Evolutionary conservation across 2,888 invertebrate species (phyloP), one percentile per base, ranked within the genome.

Genomic region (Macrostomum cliftonense): DNA sequence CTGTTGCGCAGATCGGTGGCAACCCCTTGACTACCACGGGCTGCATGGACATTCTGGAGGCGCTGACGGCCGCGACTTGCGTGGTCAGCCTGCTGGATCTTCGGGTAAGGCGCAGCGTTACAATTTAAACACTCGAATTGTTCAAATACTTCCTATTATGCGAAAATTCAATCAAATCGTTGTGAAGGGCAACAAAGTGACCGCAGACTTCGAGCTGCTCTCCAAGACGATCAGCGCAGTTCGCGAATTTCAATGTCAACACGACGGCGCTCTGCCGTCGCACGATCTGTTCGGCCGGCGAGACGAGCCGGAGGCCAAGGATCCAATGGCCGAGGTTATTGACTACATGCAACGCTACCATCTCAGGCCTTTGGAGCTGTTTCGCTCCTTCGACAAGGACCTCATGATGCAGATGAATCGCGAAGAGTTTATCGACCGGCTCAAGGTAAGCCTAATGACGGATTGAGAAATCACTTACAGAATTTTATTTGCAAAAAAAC

Each of bases 21-120:
- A 64, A 64, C 44, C 60, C 61, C 1, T 42, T 64, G 12, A 61
- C 63, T 2, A 63, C 63, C 0, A 62, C 62, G 7, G 64, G 64
- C 7, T 57, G 56, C n/a, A 57, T 60, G 57, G 62, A 62, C 36
- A 50, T 64, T 9, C 49, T 63, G 11, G 58, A 61, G 36, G 61
- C 60, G 1, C 54, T 58, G 1, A 45, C 57, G 1, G 47, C 46
- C 2, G 47, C 43, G 1, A 49, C 50, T 1, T 55, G 56, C 43
- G 52, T 38, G 1, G 19, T 63, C 1, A 51, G 47, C 7, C n/a
- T 55, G n/a, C 55, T 63, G 5, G 63, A 63, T 49, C 49, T 60
- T 13, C 49, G 54, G 50, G 63, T 62, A 52, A 44, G 50, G 52
- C 13, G 19, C 17, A 9, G 4, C 28, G 5, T 9, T 28, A 7